Conservation (phyloP, 1,140 invertebrate species). For the Plutomurus gul region DNA sequence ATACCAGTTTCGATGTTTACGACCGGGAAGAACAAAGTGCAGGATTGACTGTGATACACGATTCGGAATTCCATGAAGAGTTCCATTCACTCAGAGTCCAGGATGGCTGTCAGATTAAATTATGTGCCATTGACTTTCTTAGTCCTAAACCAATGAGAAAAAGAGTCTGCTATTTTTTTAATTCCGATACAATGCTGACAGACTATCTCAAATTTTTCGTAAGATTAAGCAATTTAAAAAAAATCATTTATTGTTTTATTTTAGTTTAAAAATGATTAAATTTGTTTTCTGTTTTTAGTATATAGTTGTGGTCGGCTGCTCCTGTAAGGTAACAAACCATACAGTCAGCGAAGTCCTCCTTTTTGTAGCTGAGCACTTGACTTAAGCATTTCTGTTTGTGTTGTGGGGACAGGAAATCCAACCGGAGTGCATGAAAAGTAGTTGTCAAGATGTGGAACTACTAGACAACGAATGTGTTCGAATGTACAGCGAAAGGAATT, state of each 20-base stretch:
- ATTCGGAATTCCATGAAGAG: background rate
- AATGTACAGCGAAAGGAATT: background rate
- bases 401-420: background rate
- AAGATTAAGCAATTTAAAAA: too few species aligned
- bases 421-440: background rate
- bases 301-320: background rate
- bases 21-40: background rate
- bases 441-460: background rate
- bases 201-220: slow-evolving; percentile 4
- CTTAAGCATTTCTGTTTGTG: too few species aligned
- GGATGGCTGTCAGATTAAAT: background rate
- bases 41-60: background rate
- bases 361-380: too few species aligned
- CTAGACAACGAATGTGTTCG: background rate
- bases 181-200: background rate
- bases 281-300: background rate
- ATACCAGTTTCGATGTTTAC: background rate
- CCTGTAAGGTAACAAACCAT: background rate
- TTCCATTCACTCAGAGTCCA: background rate
- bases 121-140: background rate
- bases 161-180: background rate
- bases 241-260: background rate
- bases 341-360: too few species aligned
- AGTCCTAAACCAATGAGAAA: background rate
- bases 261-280: background rate